Conservation (phyloP, 2,888 invertebrate genomes). For the Petrolisthes cinctipes region DNA sequence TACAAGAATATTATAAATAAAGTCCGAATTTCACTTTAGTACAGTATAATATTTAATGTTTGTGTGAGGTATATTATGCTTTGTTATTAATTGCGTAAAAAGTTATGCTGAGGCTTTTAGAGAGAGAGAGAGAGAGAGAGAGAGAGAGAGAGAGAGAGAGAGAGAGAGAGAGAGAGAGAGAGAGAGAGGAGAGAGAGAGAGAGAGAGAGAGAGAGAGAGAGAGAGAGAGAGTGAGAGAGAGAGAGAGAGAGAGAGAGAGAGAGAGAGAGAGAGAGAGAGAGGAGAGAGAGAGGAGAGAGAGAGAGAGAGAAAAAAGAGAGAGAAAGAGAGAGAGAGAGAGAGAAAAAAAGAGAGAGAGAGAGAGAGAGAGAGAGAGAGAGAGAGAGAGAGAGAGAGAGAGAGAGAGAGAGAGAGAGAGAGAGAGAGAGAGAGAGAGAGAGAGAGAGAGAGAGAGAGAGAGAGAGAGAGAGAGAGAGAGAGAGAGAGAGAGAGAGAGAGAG, state of each 20-base stretch:
- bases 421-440: background rate
- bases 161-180: background rate
- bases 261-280: background rate
- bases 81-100: too few species aligned
- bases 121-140: too few species aligned
- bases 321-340: background rate
- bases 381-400: background rate
- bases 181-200: background rate
- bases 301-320: background rate
- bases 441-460: background rate
- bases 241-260: background rate
- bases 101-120: too few species aligned
- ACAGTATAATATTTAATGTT: too few species aligned
- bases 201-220: constrained; percentile 1
- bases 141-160: background rate
- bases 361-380: background rate
- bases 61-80: too few species aligned
- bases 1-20: too few species aligned
- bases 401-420: background rate
- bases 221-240: background rate
- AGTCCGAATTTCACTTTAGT: too few species aligned
- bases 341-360: background rate
- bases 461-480: background rate
- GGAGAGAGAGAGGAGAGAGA: background rate
- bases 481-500: background rate